Base-by-base conservation (phyloP, 1,140 invertebrate species). In the Hyphantria cunea region DNA sequence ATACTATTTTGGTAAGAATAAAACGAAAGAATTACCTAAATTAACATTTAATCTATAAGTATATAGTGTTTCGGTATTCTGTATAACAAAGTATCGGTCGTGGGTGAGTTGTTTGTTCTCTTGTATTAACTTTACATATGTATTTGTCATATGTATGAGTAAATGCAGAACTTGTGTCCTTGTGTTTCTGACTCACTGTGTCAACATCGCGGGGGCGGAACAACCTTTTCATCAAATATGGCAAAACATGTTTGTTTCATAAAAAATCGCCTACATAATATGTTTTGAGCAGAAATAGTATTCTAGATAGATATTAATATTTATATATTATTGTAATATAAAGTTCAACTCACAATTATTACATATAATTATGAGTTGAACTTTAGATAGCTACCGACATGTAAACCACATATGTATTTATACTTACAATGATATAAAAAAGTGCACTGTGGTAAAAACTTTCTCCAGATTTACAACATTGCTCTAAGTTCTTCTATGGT, bases 161-260 rank as follows among this genome's bases (percentile, higher is more conserved):
- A 72, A 54, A 67, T 72, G 73, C 72, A 80, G 74, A 86, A 78
- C 80, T 82, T 76, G 70, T 70, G 84, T 86, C 87, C 87, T 90
- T 90, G 85, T 72, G 76, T 73, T 65, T 74, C 80, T 90, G 87
- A 90, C 84, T 90, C 87, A 90, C 72, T 80, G 61, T 77, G 78
- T 78, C 84, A 89, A 85, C 72, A 87, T 76, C 49, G 78, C 75
- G 83, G 83, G 66, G 83, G 84, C 72, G 84, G 82, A 76, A 77
- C 73, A 79, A 73, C 76, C 76, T 84, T 86, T 84, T 76, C 55
- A 60, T 70, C 72, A 65, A 58, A 78, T 80, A 81, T 78, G 76
- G 84, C 49, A 70, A 74, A 72, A 64, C 64, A 65, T 59, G 42
- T 44, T 53, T 66, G 55, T 54, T 50, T 32, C 53, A 9, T 63